These are phyloP conservation scores for Phymatocera aterrima DNA, from an alignment of 2,888 invertebrate species.

Conservation along the genomic window DNA sequence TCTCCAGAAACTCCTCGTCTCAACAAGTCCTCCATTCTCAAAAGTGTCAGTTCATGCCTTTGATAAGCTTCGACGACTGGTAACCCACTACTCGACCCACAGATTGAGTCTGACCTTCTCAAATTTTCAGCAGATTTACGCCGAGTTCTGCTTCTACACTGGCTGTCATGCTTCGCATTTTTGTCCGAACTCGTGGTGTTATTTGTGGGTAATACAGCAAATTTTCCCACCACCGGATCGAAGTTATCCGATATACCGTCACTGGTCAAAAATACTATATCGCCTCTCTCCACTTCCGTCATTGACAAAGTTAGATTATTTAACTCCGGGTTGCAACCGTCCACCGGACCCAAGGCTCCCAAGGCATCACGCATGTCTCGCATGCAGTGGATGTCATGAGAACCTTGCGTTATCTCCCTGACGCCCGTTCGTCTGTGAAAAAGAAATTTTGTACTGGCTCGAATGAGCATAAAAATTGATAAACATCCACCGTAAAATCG, in stretches of 20 bases:
- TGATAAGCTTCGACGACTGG: conserved; percentile 85
- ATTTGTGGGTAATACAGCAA: conserved; percentile 78
- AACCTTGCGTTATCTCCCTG: conserved; percentile 88
- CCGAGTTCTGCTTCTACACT: conserved; percentile 57
- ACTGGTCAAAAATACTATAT: conserved; percentile 91
- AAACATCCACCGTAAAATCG: neutral
- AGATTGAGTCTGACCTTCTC: conserved; percentile 56
- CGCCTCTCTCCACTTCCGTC: conserved; percentile 87
- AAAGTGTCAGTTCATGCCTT: conserved; percentile 84
- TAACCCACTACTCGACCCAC: conserved; percentile 74
- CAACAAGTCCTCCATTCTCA: conserved; percentile 86
- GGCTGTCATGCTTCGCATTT: conserved; percentile 46
- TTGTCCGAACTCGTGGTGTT: conserved; percentile 51
- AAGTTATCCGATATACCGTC: conserved; percentile 94
- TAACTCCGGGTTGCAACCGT: conserved; percentile 89
- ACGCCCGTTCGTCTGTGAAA: conserved; percentile 79
- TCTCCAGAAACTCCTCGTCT: conserved; percentile 81
- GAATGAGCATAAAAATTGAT: too few species aligned
- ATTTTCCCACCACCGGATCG: conserved; percentile 93
- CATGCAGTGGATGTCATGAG: conserved; percentile 89
- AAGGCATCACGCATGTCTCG: conserved; percentile 93
- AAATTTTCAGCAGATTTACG: conserved; percentile 64
- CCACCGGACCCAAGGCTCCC: conserved; percentile 92
- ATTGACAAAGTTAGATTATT: conserved; percentile 91
- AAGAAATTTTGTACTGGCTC: neutral